Base-by-base conservation (phyloP, 1,140 invertebrate species). In the Heterodera schachtii region DNA sequence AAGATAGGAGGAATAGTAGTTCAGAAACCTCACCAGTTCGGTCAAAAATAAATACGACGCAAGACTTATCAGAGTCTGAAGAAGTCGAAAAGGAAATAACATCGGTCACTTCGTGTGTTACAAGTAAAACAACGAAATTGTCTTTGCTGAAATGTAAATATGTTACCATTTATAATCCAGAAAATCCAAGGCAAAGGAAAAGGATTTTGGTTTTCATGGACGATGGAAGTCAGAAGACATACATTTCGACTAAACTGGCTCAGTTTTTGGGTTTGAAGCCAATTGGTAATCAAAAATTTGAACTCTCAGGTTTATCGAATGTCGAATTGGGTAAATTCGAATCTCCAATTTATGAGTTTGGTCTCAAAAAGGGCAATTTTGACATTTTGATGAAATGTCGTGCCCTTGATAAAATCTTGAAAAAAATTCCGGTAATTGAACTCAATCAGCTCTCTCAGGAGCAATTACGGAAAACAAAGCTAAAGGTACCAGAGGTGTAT, bases 131-230 rank as follows among this genome's bases (percentile, higher is more conserved):
- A 44, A 73, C 19, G 5, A 73, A 73, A 31, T 19, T 73, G 16
- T 73, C 71, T 19, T n/a, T 73, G 19, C 21, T 73, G 5, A 73
- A 73, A 31, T 46, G 44, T 44, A 73, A 16, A 6, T n/a, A 73
- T 19, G 71, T 49, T 19, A 19, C 44, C 16, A 73, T 73, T 73
- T 73, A 73, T 9, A 73, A 73, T 49, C 71, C 71, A 19, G 5
- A n/a, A 31, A 5, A 49, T 6, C 16, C 16, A n/a, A 49, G 19
- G 5, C 3, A 19, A 19, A 73, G 21, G n/a, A 73, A 73, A 73
- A 31, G 8, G 8, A 21, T n/a, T 19, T 73, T 73, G 49, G 21
- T 73, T 3, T 73, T 73, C 31, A 5, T 73, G 16, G 71, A 73
- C 7, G 71, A 73, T 21, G 71, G 71, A 5, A 73, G 71, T 21